A percentile compares a stretch with the other conserved stretches of the same genome.
Conservation (phyloP, 2,797 vertebrate genomes). For the Ceyx erithaca region DNA sequence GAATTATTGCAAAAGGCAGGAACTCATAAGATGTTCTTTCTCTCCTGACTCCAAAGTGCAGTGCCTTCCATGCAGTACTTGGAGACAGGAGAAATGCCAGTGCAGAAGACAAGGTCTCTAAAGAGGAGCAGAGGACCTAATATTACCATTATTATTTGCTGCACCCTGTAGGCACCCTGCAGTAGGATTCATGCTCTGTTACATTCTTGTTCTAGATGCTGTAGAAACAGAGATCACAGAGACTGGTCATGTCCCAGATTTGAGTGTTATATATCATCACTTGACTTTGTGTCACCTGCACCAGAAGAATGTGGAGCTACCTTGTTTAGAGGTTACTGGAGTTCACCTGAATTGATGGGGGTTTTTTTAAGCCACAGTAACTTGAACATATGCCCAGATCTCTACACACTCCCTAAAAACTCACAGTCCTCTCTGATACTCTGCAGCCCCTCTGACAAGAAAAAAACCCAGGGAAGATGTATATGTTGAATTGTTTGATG, state of each 20-base stretch:
- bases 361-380: background rate
- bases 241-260: background rate
- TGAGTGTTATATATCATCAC: fast-evolving
- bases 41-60: background rate
- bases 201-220: background rate
- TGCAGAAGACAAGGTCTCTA: background rate
- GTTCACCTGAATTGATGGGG: background rate
- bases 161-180: fast-evolving
- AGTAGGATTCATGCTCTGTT: background rate
- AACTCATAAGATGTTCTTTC: background rate
- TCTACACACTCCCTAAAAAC: background rate
- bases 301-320: background rate
- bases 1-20: background rate
- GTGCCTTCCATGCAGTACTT: background rate
- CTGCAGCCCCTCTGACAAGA: background rate
- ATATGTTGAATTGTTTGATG: background rate
- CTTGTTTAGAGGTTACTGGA: background rate
- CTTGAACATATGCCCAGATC: background rate
- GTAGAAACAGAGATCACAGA: background rate
- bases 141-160: fast-evolving
- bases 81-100: background rate
- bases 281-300: background rate
- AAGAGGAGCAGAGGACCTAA: background rate
- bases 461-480: background rate
- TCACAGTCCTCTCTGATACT: background rate